These are phyloP conservation scores for Actinia tenebrosa DNA, from an alignment of 64 coral and sea anemone species.

Conservation along the genomic window DNA sequence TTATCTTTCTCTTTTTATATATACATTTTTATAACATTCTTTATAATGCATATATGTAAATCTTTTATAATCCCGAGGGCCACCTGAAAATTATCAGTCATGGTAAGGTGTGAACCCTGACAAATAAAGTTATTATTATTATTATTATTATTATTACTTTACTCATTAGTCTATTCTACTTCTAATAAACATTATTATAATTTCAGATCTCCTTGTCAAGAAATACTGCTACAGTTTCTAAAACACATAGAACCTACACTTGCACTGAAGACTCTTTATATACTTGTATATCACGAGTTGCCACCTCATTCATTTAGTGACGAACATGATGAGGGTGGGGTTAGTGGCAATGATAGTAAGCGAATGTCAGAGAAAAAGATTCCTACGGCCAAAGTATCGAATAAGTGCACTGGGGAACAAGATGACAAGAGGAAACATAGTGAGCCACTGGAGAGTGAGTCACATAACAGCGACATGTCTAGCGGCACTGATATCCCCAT, in stretches of 20 bases:
- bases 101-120: no score
- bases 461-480: background rate
- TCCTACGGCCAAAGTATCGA: background rate
- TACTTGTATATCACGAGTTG: constrained; percentile 44
- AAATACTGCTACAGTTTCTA: constrained; percentile 68
- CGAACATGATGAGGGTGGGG: background rate
- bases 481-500: background rate
- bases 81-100: no score
- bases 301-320: background rate
- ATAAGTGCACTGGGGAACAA: background rate
- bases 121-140: no score
- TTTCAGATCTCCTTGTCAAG: constrained; percentile 67
- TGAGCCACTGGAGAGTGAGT: background rate
- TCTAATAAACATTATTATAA: background rate
- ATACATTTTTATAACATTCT: no score
- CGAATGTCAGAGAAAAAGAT: background rate
- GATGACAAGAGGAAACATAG: background rate
- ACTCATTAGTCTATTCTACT: background rate
- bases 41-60: no score
- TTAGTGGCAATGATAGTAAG: no score
- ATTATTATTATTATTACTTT: no score
- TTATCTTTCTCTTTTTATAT: no score
- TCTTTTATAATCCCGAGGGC: no score
- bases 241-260: constrained; percentile 44
- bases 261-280: constrained; percentile 57